These are phyloP conservation scores for Eupeodes luniger DNA, from an alignment of 2,888 invertebrate genomes.

Conservation along the genomic window DNA sequence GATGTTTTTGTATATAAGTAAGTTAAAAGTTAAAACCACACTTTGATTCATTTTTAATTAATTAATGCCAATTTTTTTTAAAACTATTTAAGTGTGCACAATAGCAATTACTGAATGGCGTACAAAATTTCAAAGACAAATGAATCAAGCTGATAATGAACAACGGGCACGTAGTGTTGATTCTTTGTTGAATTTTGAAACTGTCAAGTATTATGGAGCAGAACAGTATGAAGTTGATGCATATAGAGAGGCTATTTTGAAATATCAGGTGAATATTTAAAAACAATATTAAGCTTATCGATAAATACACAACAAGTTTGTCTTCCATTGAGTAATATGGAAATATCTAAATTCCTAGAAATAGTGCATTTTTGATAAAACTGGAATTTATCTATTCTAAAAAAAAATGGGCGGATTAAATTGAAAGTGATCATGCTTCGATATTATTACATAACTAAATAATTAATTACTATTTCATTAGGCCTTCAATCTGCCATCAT, in stretches of 20 bases:
- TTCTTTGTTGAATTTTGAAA: conserved; percentile 98
- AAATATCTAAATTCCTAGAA: too few relatives aligned
- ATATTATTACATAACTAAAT: too few relatives aligned
- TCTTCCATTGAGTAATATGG: too few relatives aligned
- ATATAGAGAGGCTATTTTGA: conserved; percentile 92
- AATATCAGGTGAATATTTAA: conserved; percentile 89
- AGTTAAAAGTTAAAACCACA: conserved; percentile 82
- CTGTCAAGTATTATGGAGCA: conserved; percentile 98
- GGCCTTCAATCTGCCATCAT: too few relatives aligned
- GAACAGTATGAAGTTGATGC: conserved; percentile 95
- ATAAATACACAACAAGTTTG: too few relatives aligned
- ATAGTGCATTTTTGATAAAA: too few relatives aligned
- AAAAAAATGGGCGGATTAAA: too few relatives aligned
- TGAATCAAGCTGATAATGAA: conserved; percentile 97
- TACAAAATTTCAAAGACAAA: conserved; percentile 95
- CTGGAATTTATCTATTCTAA: too few relatives aligned
- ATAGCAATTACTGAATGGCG: conserved; percentile 98
- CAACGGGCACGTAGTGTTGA: conserved; percentile 96
- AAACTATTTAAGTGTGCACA: conserved; percentile 88
- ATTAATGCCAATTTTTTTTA: conserved; percentile 17
- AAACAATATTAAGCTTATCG: background rate
- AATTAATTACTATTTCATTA: too few relatives aligned
- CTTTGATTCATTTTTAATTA: conserved; percentile 9
- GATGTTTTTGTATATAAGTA: conserved; percentile 96
- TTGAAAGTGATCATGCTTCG: too few relatives aligned